Conservation (phyloP, 2,888 invertebrate genomes). For the Andrena flavipes region DNA sequence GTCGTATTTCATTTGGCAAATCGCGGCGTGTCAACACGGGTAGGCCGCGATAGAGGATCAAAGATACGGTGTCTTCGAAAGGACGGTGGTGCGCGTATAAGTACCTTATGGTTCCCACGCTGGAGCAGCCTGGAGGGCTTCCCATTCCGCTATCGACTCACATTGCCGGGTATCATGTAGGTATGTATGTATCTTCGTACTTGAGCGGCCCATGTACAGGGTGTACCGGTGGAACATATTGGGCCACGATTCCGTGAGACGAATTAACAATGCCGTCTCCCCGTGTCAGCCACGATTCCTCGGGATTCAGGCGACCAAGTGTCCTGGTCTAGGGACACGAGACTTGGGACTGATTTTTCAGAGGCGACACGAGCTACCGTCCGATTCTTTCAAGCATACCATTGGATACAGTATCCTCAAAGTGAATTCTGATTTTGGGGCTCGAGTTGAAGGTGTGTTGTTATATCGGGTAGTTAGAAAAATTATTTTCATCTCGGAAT, state of each 20-base stretch:
- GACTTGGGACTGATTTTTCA: constrained; percentile 21
- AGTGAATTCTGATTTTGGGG: too few relatives aligned
- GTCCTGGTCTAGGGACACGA: background rate
- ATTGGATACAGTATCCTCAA: too few relatives aligned
- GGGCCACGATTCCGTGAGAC: constrained; percentile 70
- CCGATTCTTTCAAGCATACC: constrained; percentile 13
- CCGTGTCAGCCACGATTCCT: constrained; percentile 5
- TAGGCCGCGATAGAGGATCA: constrained; percentile 59
- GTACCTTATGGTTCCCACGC: constrained; percentile 81
- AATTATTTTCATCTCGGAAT: too few relatives aligned
- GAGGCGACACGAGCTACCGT: background rate
- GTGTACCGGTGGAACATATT: constrained; percentile 77
- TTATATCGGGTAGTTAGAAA: too few relatives aligned
- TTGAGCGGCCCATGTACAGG: constrained; percentile 74
- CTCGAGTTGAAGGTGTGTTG: too few relatives aligned
- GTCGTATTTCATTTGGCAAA: constrained; percentile 59
- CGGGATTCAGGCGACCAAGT: background rate
- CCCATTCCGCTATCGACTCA: constrained; percentile 80
- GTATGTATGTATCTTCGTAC: constrained; percentile 77
- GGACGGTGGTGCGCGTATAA: constrained; percentile 70
- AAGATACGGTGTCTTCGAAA: constrained; percentile 63
- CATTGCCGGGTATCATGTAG: constrained; percentile 78
- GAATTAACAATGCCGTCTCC: constrained; percentile 67
- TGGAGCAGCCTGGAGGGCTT: constrained; percentile 81
- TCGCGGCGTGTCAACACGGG: constrained; percentile 55